phyloP scores from a whole-genome alignment of 2,113 vertebrate species.

The Thalassarche chlororhynchos region DNA sequence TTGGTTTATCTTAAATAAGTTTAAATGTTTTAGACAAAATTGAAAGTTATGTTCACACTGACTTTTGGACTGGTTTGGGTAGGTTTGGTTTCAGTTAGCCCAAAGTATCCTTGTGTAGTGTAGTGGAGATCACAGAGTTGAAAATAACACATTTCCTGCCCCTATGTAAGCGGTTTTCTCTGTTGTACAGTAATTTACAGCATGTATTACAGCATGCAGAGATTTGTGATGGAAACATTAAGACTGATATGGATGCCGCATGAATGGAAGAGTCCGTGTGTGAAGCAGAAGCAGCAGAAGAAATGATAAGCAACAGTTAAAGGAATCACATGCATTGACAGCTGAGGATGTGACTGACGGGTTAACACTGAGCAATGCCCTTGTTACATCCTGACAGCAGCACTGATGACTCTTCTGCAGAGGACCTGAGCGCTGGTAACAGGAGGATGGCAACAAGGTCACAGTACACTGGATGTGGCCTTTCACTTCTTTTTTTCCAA shows the following conservation, averaged over 20 bases:
- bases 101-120: not conserved
- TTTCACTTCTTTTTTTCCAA: not conserved
- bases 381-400: not conserved
- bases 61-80: not conserved
- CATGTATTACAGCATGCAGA: not conserved
- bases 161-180: accelerated
- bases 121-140: not conserved
- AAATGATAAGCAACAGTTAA: not conserved
- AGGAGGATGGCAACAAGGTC: not conserved
- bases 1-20: not conserved
- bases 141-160: not conserved
- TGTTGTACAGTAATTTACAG: not conserved
- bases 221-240: not conserved
- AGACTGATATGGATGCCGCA: not conserved
- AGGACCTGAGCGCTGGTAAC: not conserved
- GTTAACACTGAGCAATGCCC: not conserved
- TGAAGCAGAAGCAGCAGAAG: not conserved
- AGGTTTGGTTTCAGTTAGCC: not conserved
- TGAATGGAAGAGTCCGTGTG: not conserved
- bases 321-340: not conserved
- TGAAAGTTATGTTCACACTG: not conserved
- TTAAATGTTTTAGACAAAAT: not conserved
- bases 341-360: not conserved
- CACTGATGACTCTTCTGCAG: not conserved
- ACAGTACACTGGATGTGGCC: not conserved